Conservation (phyloP, 2,797 vertebrate species). For the Ara ararauna region DNA sequence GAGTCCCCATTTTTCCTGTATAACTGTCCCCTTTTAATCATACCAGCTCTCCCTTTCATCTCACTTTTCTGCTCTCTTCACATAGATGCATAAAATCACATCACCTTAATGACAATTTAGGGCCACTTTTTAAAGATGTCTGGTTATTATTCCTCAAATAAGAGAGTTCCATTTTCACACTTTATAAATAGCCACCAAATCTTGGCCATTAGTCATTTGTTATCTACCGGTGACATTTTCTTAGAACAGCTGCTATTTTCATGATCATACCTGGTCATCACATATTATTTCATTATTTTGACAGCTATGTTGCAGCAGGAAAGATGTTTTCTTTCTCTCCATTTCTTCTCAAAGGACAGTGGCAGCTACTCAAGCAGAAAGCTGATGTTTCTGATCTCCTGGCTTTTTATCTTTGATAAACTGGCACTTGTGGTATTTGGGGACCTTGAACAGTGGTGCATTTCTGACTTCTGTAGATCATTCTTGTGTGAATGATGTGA, state of each 20-base stretch:
- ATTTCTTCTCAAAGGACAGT: background rate
- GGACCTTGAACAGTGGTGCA: background rate
- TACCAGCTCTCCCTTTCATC: background rate
- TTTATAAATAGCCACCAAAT: background rate
- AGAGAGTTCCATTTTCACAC: background rate
- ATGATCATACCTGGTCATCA: background rate
- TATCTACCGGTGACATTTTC: background rate
- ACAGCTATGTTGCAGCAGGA: background rate
- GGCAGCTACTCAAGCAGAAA: background rate
- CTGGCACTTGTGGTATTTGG: background rate
- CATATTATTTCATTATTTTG: background rate
- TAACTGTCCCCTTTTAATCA: background rate
- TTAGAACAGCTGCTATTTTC: background rate
- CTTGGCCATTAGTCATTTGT: background rate
- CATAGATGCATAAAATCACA: background rate
- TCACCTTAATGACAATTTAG: background rate
- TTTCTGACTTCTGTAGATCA: background rate
- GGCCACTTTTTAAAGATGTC: background rate
- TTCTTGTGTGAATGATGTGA: background rate
- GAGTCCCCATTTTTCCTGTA: background rate
- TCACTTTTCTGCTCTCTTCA: background rate
- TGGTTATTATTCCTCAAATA: background rate
- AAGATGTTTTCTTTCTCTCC: background rate
- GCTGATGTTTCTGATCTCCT: background rate
- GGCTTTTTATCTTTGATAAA: background rate